Evolutionary conservation across 2,888 invertebrate species (phyloP).

Genomic region (Microchrysa polita): DNA sequence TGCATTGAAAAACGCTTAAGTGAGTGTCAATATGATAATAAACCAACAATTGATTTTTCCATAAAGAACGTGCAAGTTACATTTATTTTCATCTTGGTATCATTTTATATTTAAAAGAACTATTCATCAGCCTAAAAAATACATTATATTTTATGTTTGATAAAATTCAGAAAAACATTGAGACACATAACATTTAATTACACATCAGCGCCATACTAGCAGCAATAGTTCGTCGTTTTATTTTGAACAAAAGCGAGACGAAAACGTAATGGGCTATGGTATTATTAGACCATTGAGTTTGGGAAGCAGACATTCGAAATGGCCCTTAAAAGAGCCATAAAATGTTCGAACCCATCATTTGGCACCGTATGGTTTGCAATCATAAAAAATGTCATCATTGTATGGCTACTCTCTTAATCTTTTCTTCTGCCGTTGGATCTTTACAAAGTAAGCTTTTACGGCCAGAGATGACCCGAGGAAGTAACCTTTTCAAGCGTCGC

Average conservation of each 20-base stretch:
- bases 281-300: constrained; percentile 20
- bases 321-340: constrained; percentile 50
- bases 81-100: too few species aligned
- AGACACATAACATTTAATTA: constrained; percentile 51
- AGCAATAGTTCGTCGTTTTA: constrained; percentile 44
- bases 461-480: constrained; percentile 32
- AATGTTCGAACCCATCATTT: constrained; percentile 50
- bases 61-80: too few species aligned
- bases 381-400: constrained; percentile 50
- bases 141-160: too few species aligned
- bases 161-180: constrained; percentile 46
- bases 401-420: constrained; percentile 15
- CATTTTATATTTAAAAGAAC: too few species aligned
- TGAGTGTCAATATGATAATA: too few species aligned
- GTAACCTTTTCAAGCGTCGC: constrained; percentile 12
- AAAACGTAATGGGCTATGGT: constrained; percentile 4
- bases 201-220: constrained; percentile 47
- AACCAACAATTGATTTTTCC: too few species aligned
- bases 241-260: constrained; percentile 9
- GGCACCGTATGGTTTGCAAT: constrained; percentile 37
- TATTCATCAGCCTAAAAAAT: too few species aligned
- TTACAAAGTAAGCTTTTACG: constrained; percentile 1
- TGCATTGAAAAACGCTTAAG: constrained; percentile 38
- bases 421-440: neutral
- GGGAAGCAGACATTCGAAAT: constrained; percentile 45